Conservation (phyloP, 2,113 vertebrate species). For the Lagopus muta region DNA sequence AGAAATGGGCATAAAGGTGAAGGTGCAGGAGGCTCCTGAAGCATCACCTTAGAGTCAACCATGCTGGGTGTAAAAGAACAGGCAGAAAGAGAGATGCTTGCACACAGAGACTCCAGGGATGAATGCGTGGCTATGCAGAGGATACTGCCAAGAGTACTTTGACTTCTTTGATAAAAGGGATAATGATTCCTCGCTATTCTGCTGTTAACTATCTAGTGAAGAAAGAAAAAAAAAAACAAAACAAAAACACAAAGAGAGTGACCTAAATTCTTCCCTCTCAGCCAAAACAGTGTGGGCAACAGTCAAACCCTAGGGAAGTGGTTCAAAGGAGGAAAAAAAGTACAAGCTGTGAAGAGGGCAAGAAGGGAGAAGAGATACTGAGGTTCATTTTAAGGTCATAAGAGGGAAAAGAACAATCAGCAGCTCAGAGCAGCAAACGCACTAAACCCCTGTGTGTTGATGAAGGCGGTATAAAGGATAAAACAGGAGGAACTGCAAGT, state of each 20-base stretch:
- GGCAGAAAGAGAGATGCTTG: not conserved
- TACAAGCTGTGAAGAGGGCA: not conserved
- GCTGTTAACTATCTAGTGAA: not conserved
- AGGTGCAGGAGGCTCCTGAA: not conserved
- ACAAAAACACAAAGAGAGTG: not conserved
- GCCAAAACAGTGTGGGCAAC: not conserved
- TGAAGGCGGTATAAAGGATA: not conserved
- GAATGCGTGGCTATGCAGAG: not conserved
- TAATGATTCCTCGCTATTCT: slow-evolving; percentile 7
- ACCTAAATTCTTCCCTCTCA: not conserved
- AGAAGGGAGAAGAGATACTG: not conserved
- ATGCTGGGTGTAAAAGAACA: not conserved
- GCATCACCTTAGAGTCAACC: not conserved
- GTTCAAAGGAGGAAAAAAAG: not conserved
- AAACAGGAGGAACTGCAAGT: not conserved
- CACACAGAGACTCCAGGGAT: not conserved
- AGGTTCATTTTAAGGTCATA: not conserved
- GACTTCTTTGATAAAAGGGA: not conserved
- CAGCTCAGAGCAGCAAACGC: not conserved
- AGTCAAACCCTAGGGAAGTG: not conserved
- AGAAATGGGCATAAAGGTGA: not conserved
- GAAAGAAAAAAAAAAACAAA: not conserved
- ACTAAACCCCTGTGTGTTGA: not conserved
- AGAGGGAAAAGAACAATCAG: not conserved
- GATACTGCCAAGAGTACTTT: not conserved